Evolutionary conservation across 2,888 invertebrate genomes (phyloP), one percentile per base, ranked within the genome.

Genomic region (Graphium colonna): DNA sequence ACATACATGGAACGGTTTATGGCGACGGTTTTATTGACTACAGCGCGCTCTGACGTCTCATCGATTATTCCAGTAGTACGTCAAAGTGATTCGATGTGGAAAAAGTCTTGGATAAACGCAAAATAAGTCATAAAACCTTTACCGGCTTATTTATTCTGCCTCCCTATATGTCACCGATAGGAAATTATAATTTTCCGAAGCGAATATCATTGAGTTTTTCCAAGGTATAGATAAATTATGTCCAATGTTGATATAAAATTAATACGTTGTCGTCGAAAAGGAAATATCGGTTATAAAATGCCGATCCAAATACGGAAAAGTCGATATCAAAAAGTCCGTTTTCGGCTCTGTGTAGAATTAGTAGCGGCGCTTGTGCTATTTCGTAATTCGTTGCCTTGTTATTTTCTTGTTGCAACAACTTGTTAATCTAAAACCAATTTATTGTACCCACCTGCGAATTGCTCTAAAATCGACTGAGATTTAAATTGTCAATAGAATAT

Each of bases 271-370:
- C 16, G 48, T 15, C 16, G 21, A 38, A 51, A 38, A 26, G 16
- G n/a, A 44, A 38, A 9, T 21, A 16, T 39, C 18, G 7, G 13
- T 39, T 44, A 42, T 52, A 16, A 41, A 52, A 42, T 10, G 12
- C n/a, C 1, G 9, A 12, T 16, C 21, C 10, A 47, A 47, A 42
- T 41, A 10, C n/a, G 36, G 36, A 21, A n/a, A 41, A 42, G 7
- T 15, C 3, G 12, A 13, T 21, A 47, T 47, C 12, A 38, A 13
- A 39, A 15, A 7, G 31, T 28, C 41, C 8, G 16, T 41, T 41
- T 41, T 41, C 21, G 26, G 36, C 36, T 33, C n/a, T 31, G 36
- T 51, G 39, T 52, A 26, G 41, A 46, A 31, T 9, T 44, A 28
- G 15, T 51, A 15, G 13, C 33, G 8, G 26, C n/a, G 21, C 8